phyloP scores from a whole-genome alignment of 2,113 vertebrate species.

The Trichechus manatus region DNA sequence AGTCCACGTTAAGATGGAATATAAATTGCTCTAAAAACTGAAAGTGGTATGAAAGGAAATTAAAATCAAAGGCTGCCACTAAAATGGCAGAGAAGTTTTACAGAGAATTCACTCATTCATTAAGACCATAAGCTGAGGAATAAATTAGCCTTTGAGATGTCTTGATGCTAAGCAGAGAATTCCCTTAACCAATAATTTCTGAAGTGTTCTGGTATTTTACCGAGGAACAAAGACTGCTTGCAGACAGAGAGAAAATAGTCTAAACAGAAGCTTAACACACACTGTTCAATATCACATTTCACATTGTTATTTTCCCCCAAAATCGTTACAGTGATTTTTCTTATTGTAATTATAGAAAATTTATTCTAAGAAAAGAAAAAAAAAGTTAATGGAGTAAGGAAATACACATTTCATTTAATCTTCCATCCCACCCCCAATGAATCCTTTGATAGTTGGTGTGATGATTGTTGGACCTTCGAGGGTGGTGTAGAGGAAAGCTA shows the following conservation, averaged over 20 bases:
- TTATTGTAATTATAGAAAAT: constrained; percentile 43
- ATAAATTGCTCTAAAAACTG: not conserved
- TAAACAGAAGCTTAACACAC: constrained; percentile 33
- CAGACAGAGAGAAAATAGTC: not conserved
- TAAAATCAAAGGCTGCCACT: constrained; percentile 1
- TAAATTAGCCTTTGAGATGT: not conserved
- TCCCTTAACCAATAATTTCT: not conserved
- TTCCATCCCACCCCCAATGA: not conserved
- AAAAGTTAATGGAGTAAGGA: not conserved
- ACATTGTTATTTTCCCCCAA: not conserved
- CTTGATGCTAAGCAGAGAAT: constrained; percentile 56
- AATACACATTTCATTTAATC: not conserved
- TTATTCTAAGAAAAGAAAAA: constrained; percentile 30
- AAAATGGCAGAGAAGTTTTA: not conserved
- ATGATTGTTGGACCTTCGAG: not conserved
- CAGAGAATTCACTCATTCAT: constrained; percentile 14
- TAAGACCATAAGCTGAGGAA: not conserved
- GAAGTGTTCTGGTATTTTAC: constrained; percentile 21
- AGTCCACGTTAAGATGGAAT: not conserved
- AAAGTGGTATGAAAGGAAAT: constrained; percentile 38
- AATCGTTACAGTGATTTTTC: not conserved
- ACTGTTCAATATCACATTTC: constrained; percentile 14
- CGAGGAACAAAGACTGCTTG: constrained; percentile 46
- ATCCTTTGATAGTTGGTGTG: not conserved
- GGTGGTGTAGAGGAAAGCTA: not conserved